phyloP scores from a whole-genome alignment of 2,113 vertebrate genomes.

The Taxidea taxus region DNA sequence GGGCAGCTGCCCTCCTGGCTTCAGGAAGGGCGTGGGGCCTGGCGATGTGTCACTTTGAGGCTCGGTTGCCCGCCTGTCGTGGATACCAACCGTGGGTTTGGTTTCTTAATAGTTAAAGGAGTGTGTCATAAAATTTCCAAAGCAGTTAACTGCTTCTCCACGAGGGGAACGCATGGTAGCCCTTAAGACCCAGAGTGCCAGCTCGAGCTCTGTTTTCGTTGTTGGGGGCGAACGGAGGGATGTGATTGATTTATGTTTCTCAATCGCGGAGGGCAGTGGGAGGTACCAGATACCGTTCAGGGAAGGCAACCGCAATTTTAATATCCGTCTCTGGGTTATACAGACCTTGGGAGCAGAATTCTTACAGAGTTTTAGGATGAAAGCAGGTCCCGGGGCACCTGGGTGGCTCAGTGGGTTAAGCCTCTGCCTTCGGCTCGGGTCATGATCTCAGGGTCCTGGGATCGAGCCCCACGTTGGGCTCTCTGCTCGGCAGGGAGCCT shows the following conservation, averaged over 20 bases:
- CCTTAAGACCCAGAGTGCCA: too few species aligned
- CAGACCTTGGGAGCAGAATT: neutral
- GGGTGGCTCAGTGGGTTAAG: too few species aligned
- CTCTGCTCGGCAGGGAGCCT: too few species aligned
- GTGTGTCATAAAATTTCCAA: constrained; percentile 1
- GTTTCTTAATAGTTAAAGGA: neutral
- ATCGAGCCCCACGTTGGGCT: too few species aligned
- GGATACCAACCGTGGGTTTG: constrained; percentile 42
- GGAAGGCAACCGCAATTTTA: too few species aligned
- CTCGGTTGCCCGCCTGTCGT: neutral
- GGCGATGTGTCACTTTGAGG: fast-evolving
- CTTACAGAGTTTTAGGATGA: neutral
- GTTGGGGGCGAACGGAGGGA: neutral
- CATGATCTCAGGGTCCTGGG: too few species aligned
- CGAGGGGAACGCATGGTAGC: fast-evolving
- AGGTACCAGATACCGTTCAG: neutral
- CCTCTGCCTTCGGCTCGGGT: too few species aligned
- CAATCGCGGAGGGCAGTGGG: neutral
- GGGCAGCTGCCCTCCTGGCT: neutral
- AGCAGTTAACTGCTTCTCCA: neutral
- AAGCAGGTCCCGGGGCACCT: fast-evolving
- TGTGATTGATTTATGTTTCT: neutral
- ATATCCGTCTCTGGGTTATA: fast-evolving
- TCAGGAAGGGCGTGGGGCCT: neutral
- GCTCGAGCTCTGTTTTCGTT: neutral